Conservation (phyloP, 2,797 vertebrate genomes). For the Sarcophilus harrisii region DNA sequence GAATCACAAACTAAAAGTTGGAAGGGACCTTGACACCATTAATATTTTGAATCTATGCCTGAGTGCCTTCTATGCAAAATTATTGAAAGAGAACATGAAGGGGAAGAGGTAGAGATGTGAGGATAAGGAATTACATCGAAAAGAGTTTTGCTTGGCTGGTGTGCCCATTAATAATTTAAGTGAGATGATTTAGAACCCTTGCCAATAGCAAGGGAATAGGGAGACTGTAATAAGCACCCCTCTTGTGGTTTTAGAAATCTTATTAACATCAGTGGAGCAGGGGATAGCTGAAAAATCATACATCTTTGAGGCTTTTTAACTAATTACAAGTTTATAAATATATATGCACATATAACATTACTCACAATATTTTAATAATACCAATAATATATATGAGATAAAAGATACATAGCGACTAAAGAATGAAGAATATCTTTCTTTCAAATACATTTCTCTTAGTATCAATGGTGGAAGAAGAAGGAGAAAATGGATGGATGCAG, state of each 20-base stretch:
- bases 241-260: not conserved
- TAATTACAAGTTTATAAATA: not conserved
- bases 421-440: not conserved
- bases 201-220: not conserved
- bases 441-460: not conserved
- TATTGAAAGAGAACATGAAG: not conserved
- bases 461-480: not conserved
- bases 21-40: too few species aligned
- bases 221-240: not conserved
- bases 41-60: not conserved
- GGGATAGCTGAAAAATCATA: not conserved
- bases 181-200: not conserved
- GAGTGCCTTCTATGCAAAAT: not conserved
- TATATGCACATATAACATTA: not conserved
- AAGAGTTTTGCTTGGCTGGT: not conserved
- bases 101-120: not conserved
- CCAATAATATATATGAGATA: not conserved
- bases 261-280: not conserved
- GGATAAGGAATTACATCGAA: not conserved
- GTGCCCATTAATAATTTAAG: not conserved
- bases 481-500: not conserved
- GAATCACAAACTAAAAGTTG: not conserved
- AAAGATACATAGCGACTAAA: not conserved
- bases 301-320: not conserved
- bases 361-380: not conserved